phyloP scores from a whole-genome alignment of 2,888 invertebrate genomes.

The Invenusta paracnida region DNA sequence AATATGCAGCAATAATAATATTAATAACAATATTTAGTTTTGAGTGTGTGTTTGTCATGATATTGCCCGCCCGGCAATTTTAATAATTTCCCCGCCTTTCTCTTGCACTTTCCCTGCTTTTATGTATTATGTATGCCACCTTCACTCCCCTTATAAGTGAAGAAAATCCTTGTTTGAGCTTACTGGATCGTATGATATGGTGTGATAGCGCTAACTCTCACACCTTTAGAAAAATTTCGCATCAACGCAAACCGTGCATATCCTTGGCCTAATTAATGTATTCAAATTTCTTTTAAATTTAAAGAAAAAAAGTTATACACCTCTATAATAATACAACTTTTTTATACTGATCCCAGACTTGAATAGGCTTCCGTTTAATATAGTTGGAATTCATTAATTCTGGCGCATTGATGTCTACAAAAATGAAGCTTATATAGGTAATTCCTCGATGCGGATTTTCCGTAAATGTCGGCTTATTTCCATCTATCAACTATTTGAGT shows the following conservation, averaged over 20 bases:
- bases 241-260: neutral
- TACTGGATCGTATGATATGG: neutral
- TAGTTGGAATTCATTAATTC: slow-evolving; percentile 1
- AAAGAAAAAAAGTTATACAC: neutral
- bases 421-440: slow-evolving; percentile 5
- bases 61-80: neutral
- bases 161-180: neutral
- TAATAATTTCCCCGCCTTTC: neutral
- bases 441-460: neutral
- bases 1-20: too few species aligned
- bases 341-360: neutral
- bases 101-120: neutral
- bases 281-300: slow-evolving; percentile 3
- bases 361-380: slow-evolving; percentile 23
- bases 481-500: slow-evolving; percentile 1
- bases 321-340: too few species aligned
- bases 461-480: neutral
- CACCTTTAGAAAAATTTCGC: neutral
- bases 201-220: neutral
- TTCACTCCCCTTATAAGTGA: too few species aligned
- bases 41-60: too few species aligned
- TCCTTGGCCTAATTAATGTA: slow-evolving; percentile 4
- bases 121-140: too few species aligned
- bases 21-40: too few species aligned
- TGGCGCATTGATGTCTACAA: neutral